Evolutionary conservation across 2,888 invertebrate species (phyloP).

Genomic region (Apodemia mormo): DNA sequence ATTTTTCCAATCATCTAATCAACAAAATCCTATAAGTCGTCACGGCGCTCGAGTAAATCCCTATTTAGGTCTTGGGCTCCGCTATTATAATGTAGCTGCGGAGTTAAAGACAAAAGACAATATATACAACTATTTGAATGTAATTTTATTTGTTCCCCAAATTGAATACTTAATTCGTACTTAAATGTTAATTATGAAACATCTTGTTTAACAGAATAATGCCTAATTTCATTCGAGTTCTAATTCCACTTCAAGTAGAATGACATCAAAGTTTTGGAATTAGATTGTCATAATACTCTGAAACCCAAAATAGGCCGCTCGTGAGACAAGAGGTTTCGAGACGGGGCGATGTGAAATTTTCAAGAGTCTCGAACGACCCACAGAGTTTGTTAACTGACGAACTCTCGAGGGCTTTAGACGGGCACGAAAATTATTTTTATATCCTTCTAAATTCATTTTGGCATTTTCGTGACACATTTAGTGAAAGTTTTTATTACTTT

Average conservation of each 20-base stretch:
- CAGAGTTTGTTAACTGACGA: conserved; percentile 54
- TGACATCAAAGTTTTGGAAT: conserved; percentile 40
- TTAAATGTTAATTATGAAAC: neutral
- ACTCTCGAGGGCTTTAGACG: conserved; percentile 31
- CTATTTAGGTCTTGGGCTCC: too few relatives aligned
- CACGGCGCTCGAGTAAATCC: too few relatives aligned
- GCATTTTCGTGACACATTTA: neutral
- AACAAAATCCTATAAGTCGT: too few relatives aligned
- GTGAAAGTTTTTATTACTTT: neutral
- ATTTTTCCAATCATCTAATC: too few relatives aligned
- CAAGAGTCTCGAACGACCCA: conserved; percentile 49
- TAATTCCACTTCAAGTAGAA: neutral
- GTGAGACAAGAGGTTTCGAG: conserved; percentile 51
- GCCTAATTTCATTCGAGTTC: conserved; percentile 9
- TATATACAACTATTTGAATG: too few relatives aligned
- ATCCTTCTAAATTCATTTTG: conserved; percentile 7
- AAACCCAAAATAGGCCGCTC: conserved; percentile 58
- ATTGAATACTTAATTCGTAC: neutral
- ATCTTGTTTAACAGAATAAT: neutral
- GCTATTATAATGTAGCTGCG: too few relatives aligned
- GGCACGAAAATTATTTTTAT: conserved; percentile 17
- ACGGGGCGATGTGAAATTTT: conserved; percentile 51
- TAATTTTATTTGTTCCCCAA: neutral
- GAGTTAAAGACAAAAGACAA: too few relatives aligned
- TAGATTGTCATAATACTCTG: conserved; percentile 44